A percentile compares a stretch with the other conserved stretches of the same genome.
phyloP scores from a whole-genome alignment of 2,888 invertebrate species.

The Oligia latruncula region DNA sequence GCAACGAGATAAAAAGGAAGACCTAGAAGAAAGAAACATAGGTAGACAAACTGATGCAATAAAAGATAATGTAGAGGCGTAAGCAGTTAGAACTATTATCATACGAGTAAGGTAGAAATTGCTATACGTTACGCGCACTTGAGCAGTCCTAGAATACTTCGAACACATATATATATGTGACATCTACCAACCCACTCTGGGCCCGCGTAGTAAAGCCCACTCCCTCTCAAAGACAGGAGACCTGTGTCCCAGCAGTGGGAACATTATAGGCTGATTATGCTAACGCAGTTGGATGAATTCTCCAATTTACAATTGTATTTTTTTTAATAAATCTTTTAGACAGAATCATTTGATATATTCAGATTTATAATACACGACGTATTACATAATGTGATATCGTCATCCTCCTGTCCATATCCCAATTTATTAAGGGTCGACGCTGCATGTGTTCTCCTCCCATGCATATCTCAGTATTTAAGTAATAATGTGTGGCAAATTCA shows the following conservation, averaged over 20 bases:
- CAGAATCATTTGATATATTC: not conserved
- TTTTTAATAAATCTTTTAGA: not conserved
- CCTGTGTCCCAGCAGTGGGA: too few species aligned
- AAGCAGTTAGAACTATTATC: not conserved
- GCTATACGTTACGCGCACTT: too few species aligned
- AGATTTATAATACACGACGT: not conserved
- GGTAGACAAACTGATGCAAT: not conserved
- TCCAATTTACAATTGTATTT: not conserved
- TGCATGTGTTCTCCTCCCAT: too few species aligned
- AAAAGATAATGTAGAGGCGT: not conserved
- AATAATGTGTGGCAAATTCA: not conserved
- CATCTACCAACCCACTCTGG: too few species aligned
- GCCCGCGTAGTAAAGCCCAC: too few species aligned
- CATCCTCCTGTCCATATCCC: rapidly evolving
- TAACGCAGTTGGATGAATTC: too few species aligned
- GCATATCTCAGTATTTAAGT: not conserved
- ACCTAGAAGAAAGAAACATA: not conserved
- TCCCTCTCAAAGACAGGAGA: too few species aligned
- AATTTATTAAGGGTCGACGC: not conserved
- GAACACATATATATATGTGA: too few species aligned
- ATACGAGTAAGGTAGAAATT: too few species aligned
- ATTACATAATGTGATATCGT: not conserved
- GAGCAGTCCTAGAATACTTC: too few species aligned
- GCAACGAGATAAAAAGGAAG: not conserved
- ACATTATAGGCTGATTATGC: too few species aligned